Conservation (phyloP, 2,797 vertebrate species). For the Epinephelus malabaricus region DNA sequence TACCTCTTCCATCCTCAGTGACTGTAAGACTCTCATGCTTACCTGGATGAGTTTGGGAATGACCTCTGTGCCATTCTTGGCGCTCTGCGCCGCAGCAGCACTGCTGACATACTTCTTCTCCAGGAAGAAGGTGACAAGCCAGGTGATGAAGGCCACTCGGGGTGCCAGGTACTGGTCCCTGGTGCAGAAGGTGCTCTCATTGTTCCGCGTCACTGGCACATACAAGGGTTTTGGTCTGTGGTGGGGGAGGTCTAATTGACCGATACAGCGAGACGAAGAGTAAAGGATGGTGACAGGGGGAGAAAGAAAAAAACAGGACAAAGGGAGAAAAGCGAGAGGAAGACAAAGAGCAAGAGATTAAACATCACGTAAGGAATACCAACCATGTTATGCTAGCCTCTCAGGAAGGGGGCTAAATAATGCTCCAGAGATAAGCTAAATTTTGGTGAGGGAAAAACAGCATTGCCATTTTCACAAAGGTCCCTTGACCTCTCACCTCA, state of each 20-base stretch:
- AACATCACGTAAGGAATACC: background rate
- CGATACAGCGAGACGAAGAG: background rate
- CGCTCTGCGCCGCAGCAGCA: conserved; percentile 84
- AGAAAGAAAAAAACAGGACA: background rate
- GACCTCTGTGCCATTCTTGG: conserved; percentile 95
- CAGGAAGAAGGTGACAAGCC: conserved; percentile 99
- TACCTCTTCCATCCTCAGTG: background rate
- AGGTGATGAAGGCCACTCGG: conserved; percentile 97
- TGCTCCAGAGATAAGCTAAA: no score
- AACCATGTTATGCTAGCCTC: no score
- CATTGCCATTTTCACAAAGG: no score
- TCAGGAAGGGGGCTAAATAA: no score
- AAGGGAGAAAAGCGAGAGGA: background rate
- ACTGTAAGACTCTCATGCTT: conserved; percentile 1
- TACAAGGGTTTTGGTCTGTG: conserved; percentile 95
- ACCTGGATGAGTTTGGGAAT: conserved; percentile 98
- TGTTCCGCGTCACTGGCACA: conserved; percentile 91
- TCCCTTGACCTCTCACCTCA: no score
- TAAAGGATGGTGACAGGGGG: background rate
- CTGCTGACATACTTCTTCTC: conserved; percentile 96
- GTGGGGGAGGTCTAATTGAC: conserved; percentile 91
- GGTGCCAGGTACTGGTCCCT: conserved; percentile 97
- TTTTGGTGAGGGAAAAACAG: no score
- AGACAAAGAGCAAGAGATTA: conserved; percentile 10
- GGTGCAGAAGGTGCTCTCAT: conserved; percentile 94